Base-by-base conservation (phyloP, 1,140 invertebrate genomes). In the Drosophila nikananu region DNA sequence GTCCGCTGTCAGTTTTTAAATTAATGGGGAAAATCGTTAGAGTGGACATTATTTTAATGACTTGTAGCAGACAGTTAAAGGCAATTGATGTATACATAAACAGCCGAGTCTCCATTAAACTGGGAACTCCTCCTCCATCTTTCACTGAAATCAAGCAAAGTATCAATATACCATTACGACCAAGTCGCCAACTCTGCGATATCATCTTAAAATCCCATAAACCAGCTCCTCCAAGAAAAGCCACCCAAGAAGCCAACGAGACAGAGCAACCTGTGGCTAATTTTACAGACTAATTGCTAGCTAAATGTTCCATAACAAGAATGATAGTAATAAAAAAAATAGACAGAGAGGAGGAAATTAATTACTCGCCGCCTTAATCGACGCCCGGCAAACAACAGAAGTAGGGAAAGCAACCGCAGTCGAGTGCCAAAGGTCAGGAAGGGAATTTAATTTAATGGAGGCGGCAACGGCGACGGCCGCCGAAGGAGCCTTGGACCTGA, bases 211-310 rank as follows among this genome's bases (percentile, higher is more conserved):
- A 76, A 63, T 27, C 59, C 64, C 41, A 55, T 54, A 64, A 64
- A 51, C 58, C 27, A 73, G 48, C 60, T 25, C 1, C 21, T 21
- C 21, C 49, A 12, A 19, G 25, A 13, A 52, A 19, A 46, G 1
- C 71, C 71, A 74, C 71, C 67, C 71, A 74, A 61, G 71, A 61
- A 42, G 71, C 27, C 13, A 42, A 15, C 30, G 15, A 37, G 52
- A 42, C 54, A 74, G 21, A 46, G 59, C 81, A 80, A 84, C 81
- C 81, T 83, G 81, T 70, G 58, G 77, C 71, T 83, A 84, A 76
- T 80, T 84, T 70, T 63, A 77, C 77, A 64, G 25, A 74, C 83
- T 83, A 86, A 86, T 86, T 87, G 73, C 49, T 79, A 70, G 80
- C 70, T 80, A 65, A 86, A 81, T 73, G 61, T 68, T 57, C 73